Base-by-base conservation (phyloP, 1,140 invertebrate genomes). In the Platyscapa corneri region DNA sequence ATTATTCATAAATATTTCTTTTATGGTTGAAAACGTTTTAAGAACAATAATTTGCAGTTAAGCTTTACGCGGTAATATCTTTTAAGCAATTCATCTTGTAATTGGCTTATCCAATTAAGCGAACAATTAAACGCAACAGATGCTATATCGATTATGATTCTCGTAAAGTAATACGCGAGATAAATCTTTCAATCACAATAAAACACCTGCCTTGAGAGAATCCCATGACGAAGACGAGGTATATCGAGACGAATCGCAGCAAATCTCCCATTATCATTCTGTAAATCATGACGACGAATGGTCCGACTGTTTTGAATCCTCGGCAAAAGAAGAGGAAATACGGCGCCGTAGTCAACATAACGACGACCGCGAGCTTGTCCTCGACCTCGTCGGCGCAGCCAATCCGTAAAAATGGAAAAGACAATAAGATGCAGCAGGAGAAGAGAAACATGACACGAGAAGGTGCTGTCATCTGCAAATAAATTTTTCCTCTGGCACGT, bases 211-310 rank as follows among this genome's bases (percentile, higher is more conserved):
- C 97, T 96, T 99, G 98, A 27, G 98, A 98, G 92, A 99, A 99
- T 86, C 98, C 98, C 95, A 99, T 96, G 0, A 99, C 97, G 90
- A 99, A 99, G 0, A 99, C 97, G 70, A 98, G 93, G 92, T 99
- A 99, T 89, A 99, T 99, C 46, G 96, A 97, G 65, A 98, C 98
- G 93, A 99, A 99, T 88, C 98, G 95, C 14, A 99, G 93, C 30
- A 99, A 93, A 94, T 99, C 99, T 86, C 98, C 98, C 94, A 97
- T 97, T 34, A 99, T 97, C 98, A 99, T 99, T 87, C 98, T 95
- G 93, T 99, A 99, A 87, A 99, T 99, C 99, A 99, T 99, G 79
- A 99, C 98, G 10, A 99, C 98, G 95, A 99, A 99, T 14, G 99
- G 98, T 2, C 99, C 99, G 0, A 99, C 98, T 0, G 98, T 98